Conservation (phyloP, 2,113 vertebrate species). For the Scomber colias region DNA sequence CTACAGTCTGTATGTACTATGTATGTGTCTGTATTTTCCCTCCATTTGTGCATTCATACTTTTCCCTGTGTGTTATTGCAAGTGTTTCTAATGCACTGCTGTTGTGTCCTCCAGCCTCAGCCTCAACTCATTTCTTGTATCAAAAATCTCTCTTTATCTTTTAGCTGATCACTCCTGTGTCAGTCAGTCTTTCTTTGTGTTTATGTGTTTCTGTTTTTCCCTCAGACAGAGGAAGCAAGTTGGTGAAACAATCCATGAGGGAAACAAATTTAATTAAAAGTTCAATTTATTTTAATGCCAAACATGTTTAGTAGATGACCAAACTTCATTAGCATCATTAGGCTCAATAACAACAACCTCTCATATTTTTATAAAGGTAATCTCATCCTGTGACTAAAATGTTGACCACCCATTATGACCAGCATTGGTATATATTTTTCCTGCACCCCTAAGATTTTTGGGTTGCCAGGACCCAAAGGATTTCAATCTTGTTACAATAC, state of each 20-base stretch:
- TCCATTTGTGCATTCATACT: neutral
- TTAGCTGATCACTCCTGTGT: too few species aligned
- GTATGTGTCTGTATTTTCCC: neutral
- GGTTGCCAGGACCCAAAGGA: conserved; percentile 9
- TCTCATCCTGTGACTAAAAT: neutral
- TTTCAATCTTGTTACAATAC: conserved; percentile 7
- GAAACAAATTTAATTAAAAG: neutral
- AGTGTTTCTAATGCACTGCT: neutral
- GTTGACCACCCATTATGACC: neutral
- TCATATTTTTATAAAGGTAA: conserved; percentile 16
- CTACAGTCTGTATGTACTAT: neutral
- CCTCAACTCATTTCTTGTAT: too few species aligned
- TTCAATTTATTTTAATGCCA: neutral
- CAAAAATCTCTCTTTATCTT: too few species aligned
- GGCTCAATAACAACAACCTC: conserved; percentile 2
- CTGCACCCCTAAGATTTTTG: conserved; percentile 6
- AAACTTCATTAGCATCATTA: conserved; percentile 21
- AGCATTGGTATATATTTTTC: conserved; percentile 13
- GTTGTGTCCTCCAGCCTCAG: too few species aligned
- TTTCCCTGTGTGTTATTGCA: neutral
- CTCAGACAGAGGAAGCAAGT: too few species aligned
- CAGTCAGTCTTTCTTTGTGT: too few species aligned
- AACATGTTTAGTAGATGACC: neutral
- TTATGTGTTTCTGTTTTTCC: too few species aligned
- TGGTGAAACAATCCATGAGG: neutral